Evolutionary conservation across 2,888 invertebrate genomes (phyloP).

Genomic region (Meliscaeva auricollis): DNA sequence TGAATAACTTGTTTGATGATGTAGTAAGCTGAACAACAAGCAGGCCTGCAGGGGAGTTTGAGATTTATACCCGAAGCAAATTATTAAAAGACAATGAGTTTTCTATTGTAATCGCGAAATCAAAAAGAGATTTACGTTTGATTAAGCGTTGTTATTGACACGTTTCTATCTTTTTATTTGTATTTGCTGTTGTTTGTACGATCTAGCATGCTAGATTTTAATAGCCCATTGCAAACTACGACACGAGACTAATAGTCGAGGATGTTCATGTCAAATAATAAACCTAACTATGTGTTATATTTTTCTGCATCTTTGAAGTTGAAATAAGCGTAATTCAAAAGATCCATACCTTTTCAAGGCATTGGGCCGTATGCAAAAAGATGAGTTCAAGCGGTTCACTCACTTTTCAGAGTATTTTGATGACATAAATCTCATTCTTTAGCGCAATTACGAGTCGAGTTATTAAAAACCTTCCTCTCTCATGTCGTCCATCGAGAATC

Average conservation of each 20-base stretch:
- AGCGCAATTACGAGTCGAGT: too few relatives aligned
- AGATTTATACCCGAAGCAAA: background rate
- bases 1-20: conserved; percentile 26
- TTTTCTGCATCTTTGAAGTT: too few relatives aligned
- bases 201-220: background rate
- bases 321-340: too few relatives aligned
- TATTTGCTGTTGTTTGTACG: background rate
- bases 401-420: too few relatives aligned
- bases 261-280: too few relatives aligned
- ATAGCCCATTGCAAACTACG: background rate
- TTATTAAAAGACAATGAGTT: conserved; percentile 24
- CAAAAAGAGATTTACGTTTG: conserved; percentile 32
- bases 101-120: conserved; percentile 11
- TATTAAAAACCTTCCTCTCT: too few relatives aligned
- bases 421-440: too few relatives aligned
- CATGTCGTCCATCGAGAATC: too few relatives aligned
- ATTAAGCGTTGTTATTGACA: conserved; percentile 6
- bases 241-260: background rate
- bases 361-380: too few relatives aligned
- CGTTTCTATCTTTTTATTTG: background rate
- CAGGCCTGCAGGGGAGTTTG: background rate
- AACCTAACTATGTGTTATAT: too few relatives aligned
- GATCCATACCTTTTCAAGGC: too few relatives aligned
- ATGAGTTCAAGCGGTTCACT: too few relatives aligned
- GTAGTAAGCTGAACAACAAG: background rate